phyloP scores from a whole-genome alignment of 2,797 vertebrate species.

The Halcyon chelicuti region DNA sequence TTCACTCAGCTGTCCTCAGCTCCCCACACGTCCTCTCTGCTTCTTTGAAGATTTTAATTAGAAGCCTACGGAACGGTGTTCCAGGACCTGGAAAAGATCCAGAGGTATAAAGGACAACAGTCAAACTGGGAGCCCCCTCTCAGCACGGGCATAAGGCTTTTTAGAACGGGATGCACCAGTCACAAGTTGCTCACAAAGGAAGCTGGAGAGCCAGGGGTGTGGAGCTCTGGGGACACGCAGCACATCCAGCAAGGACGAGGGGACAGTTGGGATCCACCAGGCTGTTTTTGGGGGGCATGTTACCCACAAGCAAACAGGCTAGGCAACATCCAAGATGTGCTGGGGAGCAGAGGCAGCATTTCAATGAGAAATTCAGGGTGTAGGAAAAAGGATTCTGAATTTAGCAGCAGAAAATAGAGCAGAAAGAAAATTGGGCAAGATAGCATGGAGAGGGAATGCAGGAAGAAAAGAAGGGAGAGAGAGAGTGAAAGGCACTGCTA shows the following conservation, averaged over 20 bases:
- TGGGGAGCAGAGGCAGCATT: neutral
- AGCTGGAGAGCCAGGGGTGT: neutral
- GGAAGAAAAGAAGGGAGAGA: neutral
- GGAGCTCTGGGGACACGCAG: neutral
- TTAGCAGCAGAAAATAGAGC: neutral
- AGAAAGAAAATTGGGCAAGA: constrained; percentile 1
- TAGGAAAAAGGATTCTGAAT: neutral
- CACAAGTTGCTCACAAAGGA: neutral
- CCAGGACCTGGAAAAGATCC: constrained; percentile 2
- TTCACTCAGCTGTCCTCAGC: neutral
- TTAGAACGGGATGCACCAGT: neutral
- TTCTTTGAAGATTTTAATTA: constrained; percentile 67
- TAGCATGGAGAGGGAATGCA: neutral
- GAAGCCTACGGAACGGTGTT: neutral
- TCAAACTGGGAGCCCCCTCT: neutral
- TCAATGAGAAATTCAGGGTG: neutral
- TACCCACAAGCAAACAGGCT: neutral
- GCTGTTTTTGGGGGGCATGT: neutral
- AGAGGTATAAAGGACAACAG: neutral
- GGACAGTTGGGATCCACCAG: neutral
- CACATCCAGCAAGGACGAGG: neutral
- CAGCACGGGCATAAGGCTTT: rapidly evolving
- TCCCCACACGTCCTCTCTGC: neutral
- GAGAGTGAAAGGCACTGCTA: neutral
- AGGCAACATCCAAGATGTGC: neutral